Evolutionary conservation across 2,113 vertebrate species (phyloP).

Genomic region (Sardina pilchardus): DNA sequence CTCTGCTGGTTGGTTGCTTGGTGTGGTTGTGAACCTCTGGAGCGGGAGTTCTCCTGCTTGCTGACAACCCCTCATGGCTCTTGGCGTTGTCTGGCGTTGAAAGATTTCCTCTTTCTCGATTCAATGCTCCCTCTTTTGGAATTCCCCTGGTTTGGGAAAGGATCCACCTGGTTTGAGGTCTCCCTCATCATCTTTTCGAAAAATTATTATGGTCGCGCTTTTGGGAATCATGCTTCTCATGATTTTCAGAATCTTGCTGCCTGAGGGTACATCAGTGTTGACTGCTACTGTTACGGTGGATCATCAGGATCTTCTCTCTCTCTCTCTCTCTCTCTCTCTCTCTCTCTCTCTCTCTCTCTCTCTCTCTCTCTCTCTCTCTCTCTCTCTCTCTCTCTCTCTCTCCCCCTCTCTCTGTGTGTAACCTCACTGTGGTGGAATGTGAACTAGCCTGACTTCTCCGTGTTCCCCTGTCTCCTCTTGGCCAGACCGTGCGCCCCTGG

Average conservation of each 20-base stretch:
- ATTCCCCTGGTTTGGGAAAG: conserved; percentile 28
- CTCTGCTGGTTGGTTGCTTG: neutral
- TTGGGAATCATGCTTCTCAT: neutral
- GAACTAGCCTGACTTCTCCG: conserved; percentile 11
- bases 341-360: conserved; percentile 36
- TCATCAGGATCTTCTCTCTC: neutral
- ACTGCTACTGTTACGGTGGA: neutral
- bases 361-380: conserved; percentile 20
- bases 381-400: conserved; percentile 16
- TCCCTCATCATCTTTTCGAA: conserved; percentile 35
- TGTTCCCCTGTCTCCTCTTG: neutral
- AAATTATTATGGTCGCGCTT: conserved; percentile 4
- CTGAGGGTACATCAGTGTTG: conserved; percentile 9
- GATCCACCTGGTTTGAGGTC: conserved; percentile 24
- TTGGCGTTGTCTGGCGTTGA: neutral
- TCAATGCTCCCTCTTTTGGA: neutral
- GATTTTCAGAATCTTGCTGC: neutral
- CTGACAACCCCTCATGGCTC: neutral
- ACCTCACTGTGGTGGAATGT: conserved; percentile 2
- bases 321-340: conserved; percentile 27
- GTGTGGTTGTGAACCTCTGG: neutral
- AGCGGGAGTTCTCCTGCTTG: neutral
- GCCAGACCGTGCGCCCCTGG: neutral
- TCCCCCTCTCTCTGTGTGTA: neutral
- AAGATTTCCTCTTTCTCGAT: conserved; percentile 6